These are phyloP conservation scores for Sialis lutaria DNA, from an alignment of 2,888 invertebrate species.

Conservation along the genomic window DNA sequence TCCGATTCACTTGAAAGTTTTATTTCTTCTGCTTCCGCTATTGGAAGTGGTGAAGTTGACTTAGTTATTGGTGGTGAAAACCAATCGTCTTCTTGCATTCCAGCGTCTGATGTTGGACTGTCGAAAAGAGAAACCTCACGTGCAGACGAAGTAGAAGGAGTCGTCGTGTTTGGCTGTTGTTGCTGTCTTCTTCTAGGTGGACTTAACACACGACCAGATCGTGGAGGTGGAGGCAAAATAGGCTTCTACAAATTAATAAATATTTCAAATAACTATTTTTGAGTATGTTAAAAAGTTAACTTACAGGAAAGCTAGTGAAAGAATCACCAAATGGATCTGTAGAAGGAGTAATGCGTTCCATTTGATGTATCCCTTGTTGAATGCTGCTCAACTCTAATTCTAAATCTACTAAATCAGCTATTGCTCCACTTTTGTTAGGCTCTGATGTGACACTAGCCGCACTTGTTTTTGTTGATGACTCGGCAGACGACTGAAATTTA, in stretches of 20 bases:
- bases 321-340: slow-evolving; percentile 61
- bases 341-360: slow-evolving; percentile 67
- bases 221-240: slow-evolving; percentile 21
- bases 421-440: slow-evolving; percentile 31
- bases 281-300: slow-evolving; percentile 1
- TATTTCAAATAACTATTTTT: too few relatives aligned
- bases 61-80: slow-evolving; percentile 6
- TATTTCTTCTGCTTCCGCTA: background rate
- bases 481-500: too few relatives aligned
- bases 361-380: slow-evolving; percentile 74
- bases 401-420: slow-evolving; percentile 73
- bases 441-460: slow-evolving; percentile 16
- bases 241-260: slow-evolving; percentile 13
- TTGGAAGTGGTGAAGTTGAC: background rate
- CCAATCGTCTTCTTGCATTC: slow-evolving; percentile 5
- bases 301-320: slow-evolving; percentile 37
- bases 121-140: slow-evolving; percentile 7
- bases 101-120: slow-evolving; percentile 8
- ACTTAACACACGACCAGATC: slow-evolving; percentile 10
- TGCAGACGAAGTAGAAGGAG: too few relatives aligned
- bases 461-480: slow-evolving; percentile 10
- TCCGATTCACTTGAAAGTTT: too few relatives aligned
- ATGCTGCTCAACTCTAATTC: slow-evolving; percentile 75
- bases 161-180: slow-evolving; percentile 16
- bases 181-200: background rate